Percentiles rank a stretch among this genome's conserved stretches.
Conservation (phyloP, 2,797 vertebrate species). For the Emys orbicularis region DNA sequence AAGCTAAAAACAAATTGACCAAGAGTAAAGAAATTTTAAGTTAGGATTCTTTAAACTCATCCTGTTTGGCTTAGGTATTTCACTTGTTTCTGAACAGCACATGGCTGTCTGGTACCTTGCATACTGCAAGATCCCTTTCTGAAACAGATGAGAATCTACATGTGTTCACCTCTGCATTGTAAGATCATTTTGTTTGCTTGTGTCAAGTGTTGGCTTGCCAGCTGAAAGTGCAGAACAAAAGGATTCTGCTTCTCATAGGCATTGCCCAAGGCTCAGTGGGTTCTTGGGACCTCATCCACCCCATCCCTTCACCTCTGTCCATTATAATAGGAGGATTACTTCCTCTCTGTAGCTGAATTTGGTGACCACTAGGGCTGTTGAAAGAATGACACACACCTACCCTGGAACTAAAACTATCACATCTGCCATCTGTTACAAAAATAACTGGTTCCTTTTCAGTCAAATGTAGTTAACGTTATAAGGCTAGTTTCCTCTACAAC, state of each 20-base stretch:
- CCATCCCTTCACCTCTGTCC: slow-evolving; percentile 7
- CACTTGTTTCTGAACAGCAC: background rate
- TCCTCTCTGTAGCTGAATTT: background rate
- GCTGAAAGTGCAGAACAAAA: background rate
- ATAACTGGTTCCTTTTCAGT: background rate
- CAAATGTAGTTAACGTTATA: background rate
- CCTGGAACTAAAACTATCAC: slow-evolving; percentile 21
- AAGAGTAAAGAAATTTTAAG: background rate
- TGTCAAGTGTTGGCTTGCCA: background rate
- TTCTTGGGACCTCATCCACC: background rate
- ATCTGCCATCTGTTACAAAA: background rate
- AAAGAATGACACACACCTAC: background rate
- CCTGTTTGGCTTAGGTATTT: background rate
- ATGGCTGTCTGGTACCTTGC: background rate
- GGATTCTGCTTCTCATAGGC: background rate
- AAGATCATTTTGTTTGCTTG: background rate
- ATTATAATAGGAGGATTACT: background rate
- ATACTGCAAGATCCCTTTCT: background rate
- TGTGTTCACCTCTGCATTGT: background rate
- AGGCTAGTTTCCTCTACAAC: background rate
- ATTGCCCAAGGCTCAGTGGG: background rate
- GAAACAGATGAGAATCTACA: background rate
- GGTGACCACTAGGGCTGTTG: background rate
- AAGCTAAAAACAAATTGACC: background rate
- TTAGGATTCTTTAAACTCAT: slow-evolving; percentile 1